These are phyloP conservation scores for Acomys russatus DNA, from an alignment of 2,797 vertebrate species.

Conservation along the genomic window DNA sequence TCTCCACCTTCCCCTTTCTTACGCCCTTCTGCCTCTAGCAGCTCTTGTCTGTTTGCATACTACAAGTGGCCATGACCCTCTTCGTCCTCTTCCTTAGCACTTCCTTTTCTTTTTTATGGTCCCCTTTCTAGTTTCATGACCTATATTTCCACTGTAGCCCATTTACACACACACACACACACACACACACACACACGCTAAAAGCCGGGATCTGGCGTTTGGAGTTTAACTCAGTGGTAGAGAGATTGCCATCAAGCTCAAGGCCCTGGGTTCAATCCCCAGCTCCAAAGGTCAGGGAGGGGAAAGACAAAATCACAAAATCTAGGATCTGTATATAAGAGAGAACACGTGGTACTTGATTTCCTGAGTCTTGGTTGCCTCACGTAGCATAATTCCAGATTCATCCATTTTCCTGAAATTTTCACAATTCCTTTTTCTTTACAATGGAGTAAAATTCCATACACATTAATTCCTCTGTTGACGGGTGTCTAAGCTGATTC, in stretches of 20 bases:
- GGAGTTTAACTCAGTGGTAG: background rate
- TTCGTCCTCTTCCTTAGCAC: background rate
- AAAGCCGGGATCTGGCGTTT: background rate
- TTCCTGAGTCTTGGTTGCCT: background rate
- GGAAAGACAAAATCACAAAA: background rate
- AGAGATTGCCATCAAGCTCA: background rate
- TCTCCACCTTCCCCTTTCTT: background rate
- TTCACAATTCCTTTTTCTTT: background rate
- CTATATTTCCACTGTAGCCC: background rate
- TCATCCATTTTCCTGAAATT: background rate
- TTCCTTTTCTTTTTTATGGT: background rate
- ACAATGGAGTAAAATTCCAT: background rate
- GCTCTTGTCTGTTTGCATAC: background rate
- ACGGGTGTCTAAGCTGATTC: background rate
- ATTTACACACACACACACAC: too few species aligned
- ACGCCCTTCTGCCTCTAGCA: rapidly evolving
- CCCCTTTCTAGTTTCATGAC: background rate
- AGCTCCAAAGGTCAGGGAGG: background rate
- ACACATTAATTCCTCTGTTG: background rate
- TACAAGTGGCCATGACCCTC: background rate
- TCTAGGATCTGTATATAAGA: background rate
- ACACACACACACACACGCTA: background rate
- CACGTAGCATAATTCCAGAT: background rate
- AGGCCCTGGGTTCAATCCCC: background rate
- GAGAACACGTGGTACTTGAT: background rate